Evolutionary conservation across 2,888 invertebrate species (phyloP).

Genomic region (Euzetes globulus): DNA sequence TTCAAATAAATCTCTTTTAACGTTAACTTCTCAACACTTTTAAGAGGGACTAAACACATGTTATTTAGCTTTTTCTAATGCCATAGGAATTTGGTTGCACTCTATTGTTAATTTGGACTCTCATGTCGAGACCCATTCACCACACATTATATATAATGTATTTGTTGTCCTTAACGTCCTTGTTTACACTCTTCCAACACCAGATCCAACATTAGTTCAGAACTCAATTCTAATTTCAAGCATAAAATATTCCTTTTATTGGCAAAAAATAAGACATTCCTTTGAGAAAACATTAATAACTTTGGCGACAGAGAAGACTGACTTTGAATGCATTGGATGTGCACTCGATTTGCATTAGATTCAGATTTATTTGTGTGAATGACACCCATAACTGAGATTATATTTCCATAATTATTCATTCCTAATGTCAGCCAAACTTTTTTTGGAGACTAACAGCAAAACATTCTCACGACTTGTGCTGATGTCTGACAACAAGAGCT

Average conservation of each 20-base stretch:
- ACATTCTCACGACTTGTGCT: slow-evolving; percentile 4
- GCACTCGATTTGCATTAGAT: neutral
- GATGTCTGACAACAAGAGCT: neutral
- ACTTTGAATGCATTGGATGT: neutral
- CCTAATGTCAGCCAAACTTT: neutral
- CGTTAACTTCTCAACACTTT: slow-evolving; percentile 16
- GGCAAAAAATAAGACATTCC: neutral
- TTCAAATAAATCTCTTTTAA: slow-evolving; percentile 13
- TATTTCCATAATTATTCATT: slow-evolving; percentile 5
- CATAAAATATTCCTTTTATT: neutral
- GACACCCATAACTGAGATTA: neutral
- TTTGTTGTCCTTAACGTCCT: neutral
- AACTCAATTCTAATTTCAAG: slow-evolving; percentile 1
- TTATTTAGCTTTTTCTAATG: slow-evolving; percentile 15
- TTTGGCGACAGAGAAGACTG: no score
- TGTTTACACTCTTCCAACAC: neutral
- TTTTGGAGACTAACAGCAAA: neutral
- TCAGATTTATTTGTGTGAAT: neutral
- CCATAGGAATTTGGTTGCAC: neutral
- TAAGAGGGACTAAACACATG: slow-evolving; percentile 7
- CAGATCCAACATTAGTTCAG: neutral
- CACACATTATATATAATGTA: slow-evolving; percentile 14
- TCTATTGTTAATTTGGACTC: slow-evolving; percentile 2
- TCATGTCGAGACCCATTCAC: slow-evolving; percentile 12
- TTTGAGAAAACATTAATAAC: neutral